Conservation (phyloP, 2,888 invertebrate genomes). For the Phaonia tiefii region DNA sequence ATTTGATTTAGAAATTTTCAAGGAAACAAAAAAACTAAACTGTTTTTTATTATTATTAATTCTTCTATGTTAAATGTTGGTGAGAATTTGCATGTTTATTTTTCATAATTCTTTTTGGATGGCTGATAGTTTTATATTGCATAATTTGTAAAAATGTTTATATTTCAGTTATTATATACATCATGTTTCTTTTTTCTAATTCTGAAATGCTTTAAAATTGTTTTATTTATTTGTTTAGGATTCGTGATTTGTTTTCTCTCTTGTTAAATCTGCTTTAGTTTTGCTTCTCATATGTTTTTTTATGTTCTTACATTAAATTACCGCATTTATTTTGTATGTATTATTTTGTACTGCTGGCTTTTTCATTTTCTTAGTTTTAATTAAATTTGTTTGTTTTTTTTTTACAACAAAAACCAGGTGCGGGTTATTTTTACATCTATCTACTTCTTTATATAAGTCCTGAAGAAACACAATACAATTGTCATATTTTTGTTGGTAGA, state of each 20-base stretch:
- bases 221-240: not conserved
- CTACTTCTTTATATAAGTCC: constrained; percentile 20
- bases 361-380: not conserved
- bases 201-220: no score
- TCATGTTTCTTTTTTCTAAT: no score
- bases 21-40: constrained; percentile 18
- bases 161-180: constrained; percentile 24
- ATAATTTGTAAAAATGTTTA: constrained; percentile 51
- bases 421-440: constrained; percentile 43
- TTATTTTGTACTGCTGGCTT: constrained; percentile 5
- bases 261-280: not conserved
- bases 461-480: not conserved
- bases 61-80: constrained; percentile 37
- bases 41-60: not conserved
- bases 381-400: constrained; percentile 1
- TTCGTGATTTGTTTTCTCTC: no score
- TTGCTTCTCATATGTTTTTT: not conserved
- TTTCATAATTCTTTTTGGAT: constrained; percentile 3
- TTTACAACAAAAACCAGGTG: constrained; percentile 54
- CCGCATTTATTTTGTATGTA: constrained; percentile 27
- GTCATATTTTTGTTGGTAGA: constrained; percentile 5
- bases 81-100: constrained; percentile 19
- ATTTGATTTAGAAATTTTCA: constrained; percentile 6
- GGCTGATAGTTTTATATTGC: constrained; percentile 16
- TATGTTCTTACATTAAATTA: not conserved